Base-by-base conservation (phyloP, 2,113 vertebrate species). In the Atherinomorus stipes region DNA sequence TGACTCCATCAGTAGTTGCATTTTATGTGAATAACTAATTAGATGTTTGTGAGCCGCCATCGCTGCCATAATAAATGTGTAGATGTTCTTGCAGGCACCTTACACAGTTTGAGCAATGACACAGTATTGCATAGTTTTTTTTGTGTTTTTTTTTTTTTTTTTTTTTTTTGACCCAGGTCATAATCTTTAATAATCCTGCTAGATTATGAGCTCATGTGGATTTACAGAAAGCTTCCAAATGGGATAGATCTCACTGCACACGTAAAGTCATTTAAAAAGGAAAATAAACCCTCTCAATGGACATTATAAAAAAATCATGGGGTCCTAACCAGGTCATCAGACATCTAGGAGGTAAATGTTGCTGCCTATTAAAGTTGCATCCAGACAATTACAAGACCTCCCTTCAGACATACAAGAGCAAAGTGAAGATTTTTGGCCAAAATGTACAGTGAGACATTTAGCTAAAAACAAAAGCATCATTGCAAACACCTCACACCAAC, bases 131-230 rank as follows among this genome's bases (percentile, higher is more conserved):
- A 78, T 70, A 71, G 70, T 72, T 60, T 15, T 68, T 34, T 34
- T 34, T 34, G 5, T 31, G 3, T 4, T 31, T 3, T 31, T 31
- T 34, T 34, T 34, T 34, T 34, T 31, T 31, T 4, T 31, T 3
- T 31, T 31, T 31, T 3, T 7, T 31, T 73, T 64, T 18, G 37
- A 76, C 69, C 65, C 52, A 74, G 69, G 38, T 80, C 50, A 81
- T 84, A 81, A 80, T 81, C 54, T 74, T 58, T 12, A 64, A 72
- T 85, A 85, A 85, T 78, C 69, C 62, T 2, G 7, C 59, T 60
- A 67, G 79, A 89, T 83, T 88, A 85, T 50, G 65, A 54, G 60
- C 50, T 78, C 49, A 49, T 78, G 61, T 58, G 76, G 71, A 59
- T 52, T 77, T 77, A 61, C 15, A 65, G 37, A 74, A 79, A 76